phyloP scores from a whole-genome alignment of 1,140 invertebrate genomes.

The Drosophila nebulosa region DNA sequence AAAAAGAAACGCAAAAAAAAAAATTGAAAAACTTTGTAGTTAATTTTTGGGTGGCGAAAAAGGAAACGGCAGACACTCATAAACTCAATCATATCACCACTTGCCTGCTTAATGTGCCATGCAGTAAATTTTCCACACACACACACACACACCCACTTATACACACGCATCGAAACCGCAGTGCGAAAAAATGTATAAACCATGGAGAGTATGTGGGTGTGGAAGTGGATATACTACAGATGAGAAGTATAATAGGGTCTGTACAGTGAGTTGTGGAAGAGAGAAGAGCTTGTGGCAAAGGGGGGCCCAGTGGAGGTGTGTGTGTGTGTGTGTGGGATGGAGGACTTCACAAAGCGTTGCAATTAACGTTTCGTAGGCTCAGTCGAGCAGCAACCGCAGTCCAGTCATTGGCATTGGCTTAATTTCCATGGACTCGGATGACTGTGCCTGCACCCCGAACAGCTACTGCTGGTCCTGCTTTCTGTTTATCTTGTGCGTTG shows the following conservation, averaged over 20 bases:
- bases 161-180: constrained; percentile 32
- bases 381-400: constrained; percentile 72
- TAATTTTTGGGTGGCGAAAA: constrained; percentile 53
- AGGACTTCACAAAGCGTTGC: constrained; percentile 67
- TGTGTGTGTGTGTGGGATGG: constrained; percentile 1
- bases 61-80: constrained; percentile 57
- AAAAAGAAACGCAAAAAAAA: constrained; percentile 33
- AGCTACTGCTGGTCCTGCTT: constrained; percentile 1
- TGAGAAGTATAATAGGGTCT: constrained; percentile 12
- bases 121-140: constrained; percentile 64
- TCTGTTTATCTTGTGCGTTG: constrained; percentile 58
- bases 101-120: constrained; percentile 73
- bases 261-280: constrained; percentile 6
- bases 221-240: background rate
- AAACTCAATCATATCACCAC: constrained; percentile 74
- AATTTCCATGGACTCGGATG: constrained; percentile 62
- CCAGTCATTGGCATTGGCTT: constrained; percentile 71
- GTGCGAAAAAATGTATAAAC: constrained; percentile 51
- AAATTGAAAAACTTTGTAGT: constrained; percentile 43
- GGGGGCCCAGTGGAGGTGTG: background rate
- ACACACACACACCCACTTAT: background rate
- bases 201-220: constrained; percentile 1
- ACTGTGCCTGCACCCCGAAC: constrained; percentile 11
- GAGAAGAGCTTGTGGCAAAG: background rate
- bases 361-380: constrained; percentile 69